Evolutionary conservation across 2,797 vertebrate genomes (phyloP).

Genomic region (Odontamblyopus lacepedii): DNA sequence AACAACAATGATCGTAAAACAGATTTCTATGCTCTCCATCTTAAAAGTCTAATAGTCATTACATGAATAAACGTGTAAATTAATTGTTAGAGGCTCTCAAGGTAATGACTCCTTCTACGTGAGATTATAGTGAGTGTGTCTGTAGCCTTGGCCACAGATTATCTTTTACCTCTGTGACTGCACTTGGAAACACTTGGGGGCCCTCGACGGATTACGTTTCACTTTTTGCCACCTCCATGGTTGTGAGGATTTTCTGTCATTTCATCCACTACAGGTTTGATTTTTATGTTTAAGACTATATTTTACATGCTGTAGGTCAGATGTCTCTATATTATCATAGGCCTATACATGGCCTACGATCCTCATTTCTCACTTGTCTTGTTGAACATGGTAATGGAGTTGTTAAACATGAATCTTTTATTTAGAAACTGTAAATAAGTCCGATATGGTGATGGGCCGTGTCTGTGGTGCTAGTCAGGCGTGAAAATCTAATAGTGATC

Average conservation of each 20-base stretch:
- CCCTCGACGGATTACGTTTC: slow-evolving; percentile 10
- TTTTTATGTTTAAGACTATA: not conserved
- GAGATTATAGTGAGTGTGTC: slow-evolving; percentile 25
- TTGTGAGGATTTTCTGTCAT: not conserved
- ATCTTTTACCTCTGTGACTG: slow-evolving; percentile 8
- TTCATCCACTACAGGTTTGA: not conserved
- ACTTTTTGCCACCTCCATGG: slow-evolving; percentile 2
- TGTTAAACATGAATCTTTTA: slow-evolving; percentile 54
- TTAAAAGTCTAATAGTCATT: too few species aligned
- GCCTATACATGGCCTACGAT: too few species aligned
- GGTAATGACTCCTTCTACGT: slow-evolving; percentile 14
- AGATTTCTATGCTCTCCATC: too few species aligned
- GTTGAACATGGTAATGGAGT: slow-evolving; percentile 39
- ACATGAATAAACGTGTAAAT: not conserved
- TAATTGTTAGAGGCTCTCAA: not conserved
- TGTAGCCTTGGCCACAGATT: slow-evolving; percentile 6
- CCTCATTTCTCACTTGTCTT: slow-evolving; percentile 6
- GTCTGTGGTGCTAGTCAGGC: slow-evolving; percentile 30
- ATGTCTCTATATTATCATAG: not conserved
- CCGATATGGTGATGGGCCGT: slow-evolving; percentile 34
- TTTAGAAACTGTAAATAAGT: slow-evolving; percentile 35
- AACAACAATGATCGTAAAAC: not conserved
- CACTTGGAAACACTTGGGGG: slow-evolving; percentile 8
- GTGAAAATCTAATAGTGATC: slow-evolving; percentile 43
- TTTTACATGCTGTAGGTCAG: not conserved